phyloP scores from a whole-genome alignment of 2,888 invertebrate species.

The Exephanes ischioxanthus region DNA sequence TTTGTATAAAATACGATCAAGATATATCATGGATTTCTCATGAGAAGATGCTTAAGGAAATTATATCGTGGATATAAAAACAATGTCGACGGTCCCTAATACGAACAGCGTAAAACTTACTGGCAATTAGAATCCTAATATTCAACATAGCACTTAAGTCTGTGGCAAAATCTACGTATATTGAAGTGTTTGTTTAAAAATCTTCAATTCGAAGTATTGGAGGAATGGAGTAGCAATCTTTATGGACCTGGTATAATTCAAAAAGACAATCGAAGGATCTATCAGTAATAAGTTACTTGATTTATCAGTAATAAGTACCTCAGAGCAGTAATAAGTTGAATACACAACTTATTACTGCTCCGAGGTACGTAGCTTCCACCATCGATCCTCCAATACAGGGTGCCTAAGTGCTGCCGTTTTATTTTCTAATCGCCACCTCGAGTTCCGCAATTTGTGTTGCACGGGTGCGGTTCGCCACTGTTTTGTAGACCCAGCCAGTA shows the following conservation, averaged over 20 bases:
- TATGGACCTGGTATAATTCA: neutral
- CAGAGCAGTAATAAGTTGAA: too few relatives aligned
- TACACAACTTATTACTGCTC: neutral
- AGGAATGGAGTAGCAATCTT: neutral
- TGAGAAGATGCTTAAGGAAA: constrained; percentile 34
- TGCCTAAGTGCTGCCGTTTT: neutral
- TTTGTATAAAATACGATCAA: constrained; percentile 7
- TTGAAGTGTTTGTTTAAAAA: neutral
- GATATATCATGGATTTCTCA: constrained; percentile 11
- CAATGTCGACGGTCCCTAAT: neutral
- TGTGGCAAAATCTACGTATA: neutral
- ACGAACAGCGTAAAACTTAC: neutral
- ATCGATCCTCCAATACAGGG: too few relatives aligned
- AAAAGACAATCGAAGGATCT: neutral
- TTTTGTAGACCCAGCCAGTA: neutral
- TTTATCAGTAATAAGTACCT: too few relatives aligned
- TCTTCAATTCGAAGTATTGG: neutral
- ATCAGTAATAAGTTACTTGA: neutral
- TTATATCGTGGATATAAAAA: neutral
- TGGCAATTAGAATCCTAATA: neutral
- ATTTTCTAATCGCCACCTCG: neutral
- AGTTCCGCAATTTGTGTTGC: neutral
- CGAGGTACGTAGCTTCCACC: neutral
- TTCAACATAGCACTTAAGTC: neutral
- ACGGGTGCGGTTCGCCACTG: neutral